These are phyloP conservation scores for Drosophila saltans DNA, from an alignment of 1,140 invertebrate genomes.

Conservation along the genomic window DNA sequence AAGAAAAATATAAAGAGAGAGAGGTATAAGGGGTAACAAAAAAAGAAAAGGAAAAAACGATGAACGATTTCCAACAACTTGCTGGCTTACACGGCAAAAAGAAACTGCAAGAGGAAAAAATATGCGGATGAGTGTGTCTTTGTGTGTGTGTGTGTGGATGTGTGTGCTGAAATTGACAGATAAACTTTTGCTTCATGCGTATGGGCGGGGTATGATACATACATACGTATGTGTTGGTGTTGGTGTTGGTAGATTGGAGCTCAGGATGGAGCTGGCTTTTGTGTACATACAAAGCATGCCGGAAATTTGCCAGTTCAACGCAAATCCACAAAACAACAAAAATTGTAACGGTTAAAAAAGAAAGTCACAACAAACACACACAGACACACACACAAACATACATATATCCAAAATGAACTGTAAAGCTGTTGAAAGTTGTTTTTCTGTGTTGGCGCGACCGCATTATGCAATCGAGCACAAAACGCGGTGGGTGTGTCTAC, in stretches of 20 bases:
- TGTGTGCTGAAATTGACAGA: constrained; percentile 65
- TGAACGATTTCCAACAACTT: constrained; percentile 39
- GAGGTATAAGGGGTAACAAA: not conserved
- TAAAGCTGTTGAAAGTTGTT: constrained; percentile 62
- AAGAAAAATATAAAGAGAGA: not conserved
- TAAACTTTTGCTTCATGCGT: constrained; percentile 57
- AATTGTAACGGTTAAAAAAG: constrained; percentile 28
- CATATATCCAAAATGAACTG: constrained; percentile 58
- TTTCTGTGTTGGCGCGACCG: constrained; percentile 52
- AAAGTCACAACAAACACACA: constrained; percentile 44
- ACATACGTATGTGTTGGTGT: not conserved
- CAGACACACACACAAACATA: not conserved
- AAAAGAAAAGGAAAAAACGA: not conserved
- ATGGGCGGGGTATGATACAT: constrained; percentile 5
- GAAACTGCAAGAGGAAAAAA: constrained; percentile 28
- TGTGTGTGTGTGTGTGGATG: constrained; percentile 21
- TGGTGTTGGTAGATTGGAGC: constrained; percentile 22
- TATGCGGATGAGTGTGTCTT: constrained; percentile 19
- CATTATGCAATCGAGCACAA: constrained; percentile 67
- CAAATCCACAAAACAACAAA: constrained; percentile 45
- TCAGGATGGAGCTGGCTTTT: constrained; percentile 41
- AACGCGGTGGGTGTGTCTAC: constrained; percentile 10
- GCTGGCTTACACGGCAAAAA: constrained; percentile 28
- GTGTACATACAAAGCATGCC: constrained; percentile 52
- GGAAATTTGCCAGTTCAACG: constrained; percentile 69